Evolutionary conservation across 2,888 invertebrate species (phyloP), one percentile per base, ranked within the genome.

Genomic region (Epiblema foenella): DNA sequence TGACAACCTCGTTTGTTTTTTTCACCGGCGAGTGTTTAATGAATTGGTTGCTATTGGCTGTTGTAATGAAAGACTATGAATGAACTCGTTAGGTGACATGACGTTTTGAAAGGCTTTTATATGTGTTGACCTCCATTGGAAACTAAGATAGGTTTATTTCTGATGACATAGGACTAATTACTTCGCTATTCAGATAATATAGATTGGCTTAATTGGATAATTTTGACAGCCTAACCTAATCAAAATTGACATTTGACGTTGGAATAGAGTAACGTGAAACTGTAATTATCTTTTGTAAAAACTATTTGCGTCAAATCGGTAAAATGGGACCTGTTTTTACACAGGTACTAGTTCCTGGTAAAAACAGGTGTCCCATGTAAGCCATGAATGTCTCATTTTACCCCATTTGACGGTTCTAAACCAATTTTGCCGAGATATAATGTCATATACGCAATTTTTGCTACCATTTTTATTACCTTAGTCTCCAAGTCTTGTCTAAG

Each of bases 1-100:
- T 84, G 85, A 85, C 83, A 82, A 81, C 83, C 79, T 74, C 76
- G 77, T 78, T 77, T 76, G 77, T 76, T 79, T 74, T 73, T 75
- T 73, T 73, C 70, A 70, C 66, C 51, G 46, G 59, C 59, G 75
- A 74, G 78, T 74, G 73, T 76, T 79, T 80, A 82, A 81, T 81
- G 80, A 80, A 82, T 77, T 64, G 77, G 75, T 67, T 73, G 74
- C 75, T 72, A 79, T 78, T 77, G 77, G 76, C 74, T 73, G 73
- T 74, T 73, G 74, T 78, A 74, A 77, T 75, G 76, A 73, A 75
- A 71, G 77, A 76, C 57, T 78, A 74, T 82, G 81, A 82, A 82
- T 81, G 81, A 78, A 79, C 76, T 78, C 77, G 79, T 79, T 78
- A 78, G 76, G 73, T 74, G 64, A 71, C 68, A 73, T 72, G 68